Evolutionary conservation across 2,888 invertebrate genomes (phyloP), one percentile per base, ranked within the genome.

Genomic region (Cenopis cana): DNA sequence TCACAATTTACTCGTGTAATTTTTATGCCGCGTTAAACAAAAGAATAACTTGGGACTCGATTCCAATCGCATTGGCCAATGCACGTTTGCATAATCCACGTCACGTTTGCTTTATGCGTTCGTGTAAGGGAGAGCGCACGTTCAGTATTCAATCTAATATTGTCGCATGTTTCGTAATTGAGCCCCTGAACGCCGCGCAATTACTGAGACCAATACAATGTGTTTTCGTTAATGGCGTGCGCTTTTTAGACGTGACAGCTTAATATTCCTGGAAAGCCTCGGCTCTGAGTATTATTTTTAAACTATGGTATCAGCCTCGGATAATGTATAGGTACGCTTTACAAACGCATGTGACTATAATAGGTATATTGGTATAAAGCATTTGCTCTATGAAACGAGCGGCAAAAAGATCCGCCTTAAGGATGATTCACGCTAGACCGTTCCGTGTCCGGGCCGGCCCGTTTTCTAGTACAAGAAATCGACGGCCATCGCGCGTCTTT

Each of bases 151-250:
- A 46, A 46, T 46, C n/a, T 46, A 46, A 46, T 46, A 41, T 8
- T 14, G 41, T 14, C 6, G 46, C 46, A 8, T 46, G 29, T 29
- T 20, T 24, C 55, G 55, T 55, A n/a, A 46, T 8, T 46, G n/a
- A 46, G 29, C 29, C 29, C 29, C 29, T 24, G 55, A 29, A 50
- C 46, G n/a, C 10, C n/a, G 64, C 38, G 52, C 64, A 64, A 64
- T 64, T 64, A 64, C 62, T 11, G 36, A 52, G 36, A 38, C 38
- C 64, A 64, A 52, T 64, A 52, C 60, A 60, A 52, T 64, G 64
- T 64, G 64, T 64, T 64, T 64, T 64, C 64, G 52, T 64, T 64
- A 64, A 64, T 54, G 36, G 64, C 64, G 38, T 38, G 52, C 36
- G 52, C 64, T 64, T 50, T 64, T 64, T 52, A 52, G 52, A 36